Base-by-base conservation (phyloP, 2,888 invertebrate genomes). In the Drosophila falleni region DNA sequence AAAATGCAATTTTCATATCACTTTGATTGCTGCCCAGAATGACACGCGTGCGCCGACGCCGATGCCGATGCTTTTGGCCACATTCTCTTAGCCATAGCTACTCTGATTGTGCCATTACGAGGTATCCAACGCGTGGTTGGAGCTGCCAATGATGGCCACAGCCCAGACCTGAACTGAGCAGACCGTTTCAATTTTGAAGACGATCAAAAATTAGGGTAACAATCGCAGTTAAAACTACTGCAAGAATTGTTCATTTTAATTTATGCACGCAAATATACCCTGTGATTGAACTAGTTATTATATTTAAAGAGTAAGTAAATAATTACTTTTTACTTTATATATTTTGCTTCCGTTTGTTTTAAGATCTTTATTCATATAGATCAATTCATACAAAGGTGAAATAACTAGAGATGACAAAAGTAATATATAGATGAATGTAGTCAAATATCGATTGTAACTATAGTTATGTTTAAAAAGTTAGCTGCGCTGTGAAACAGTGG, bases 1-100 rank as follows among this genome's bases (percentile, higher is more conserved):
- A 78, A 89, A 54, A 90, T 63, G 90, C 89, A 90, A 90, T 90
- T 91, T 90, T 90, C 91, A 81, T 76, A 89, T 90, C 91, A 91
- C 91, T 90, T 91, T 90, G 91, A 91, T 90, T 90, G 87, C 87
- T 80, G 85, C 80, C 79, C 90, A 70, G 87, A 89, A 85, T 86
- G 85, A 86, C 86, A 86, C 86, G 86, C 86, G 86, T 86, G 89
- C 84, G 89, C 89, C 84, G 74, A 33, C 49, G 69, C 62, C 23
- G 23, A 23, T 6, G 66, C 49, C 51, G 54, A 54, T 64, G 37
- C 19, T 35, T 35, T 51, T 23, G 51, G n/a, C 49, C 49, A 19
- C 26, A 51, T 51, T 23, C 49, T 33, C 31, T 33, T 23, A 51
- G 37, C 51, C 51, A 33, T 75, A 81, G 87, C 78, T 88, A 85